Base-by-base conservation (phyloP, 2,113 vertebrate species). In the zebrafish (Danio rerio) region DNA sequence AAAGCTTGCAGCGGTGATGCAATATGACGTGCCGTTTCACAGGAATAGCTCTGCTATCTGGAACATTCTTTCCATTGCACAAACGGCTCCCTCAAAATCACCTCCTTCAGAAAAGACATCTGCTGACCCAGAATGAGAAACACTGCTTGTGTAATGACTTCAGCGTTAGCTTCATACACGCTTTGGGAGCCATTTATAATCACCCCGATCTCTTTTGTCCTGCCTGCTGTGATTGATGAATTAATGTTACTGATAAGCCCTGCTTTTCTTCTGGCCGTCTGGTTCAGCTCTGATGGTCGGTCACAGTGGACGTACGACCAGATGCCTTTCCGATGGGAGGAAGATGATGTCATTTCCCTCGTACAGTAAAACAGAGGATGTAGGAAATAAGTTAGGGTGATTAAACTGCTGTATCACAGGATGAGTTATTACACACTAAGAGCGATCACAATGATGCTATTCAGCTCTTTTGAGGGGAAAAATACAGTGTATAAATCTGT, bases 281-380 rank as follows among this genome's bases (percentile, higher is more conserved):
- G 40, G 55, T 47, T 75, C 42, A 12, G n/a, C 72, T 75, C 55
- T 0, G 42, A 58, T 74, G 6, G 42, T 5, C 63, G 8, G 63
- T 45, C 63, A 68, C 42, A 45, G 43, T 7, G 43, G 43, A 47
- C 16, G 4, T 43, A 47, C 21, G 72, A 21, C 55, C 72, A 59
- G 55, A 89, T 89, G 90, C 88, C 81, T 90, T 80, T 89, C 85
- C 87, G 16, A 90, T 91, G 85, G 85, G 88, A 82, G 66, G 85
- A 85, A 81, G 87, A 92, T 92, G 91, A 93, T 83, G 86, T 93
- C 88, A 93, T 88, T 92, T 91, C 91, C 89, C 89, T 86, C 80
- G 88, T 91, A 92, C 92, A 91, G 83, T 80, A 53, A 73, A 55
- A 58, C 43, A 31, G 80, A 70, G 49, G 16, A 78, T 0, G 20